These are phyloP conservation scores for Orussus abietinus DNA, from an alignment of 1,140 invertebrate genomes.

Conservation along the genomic window DNA sequence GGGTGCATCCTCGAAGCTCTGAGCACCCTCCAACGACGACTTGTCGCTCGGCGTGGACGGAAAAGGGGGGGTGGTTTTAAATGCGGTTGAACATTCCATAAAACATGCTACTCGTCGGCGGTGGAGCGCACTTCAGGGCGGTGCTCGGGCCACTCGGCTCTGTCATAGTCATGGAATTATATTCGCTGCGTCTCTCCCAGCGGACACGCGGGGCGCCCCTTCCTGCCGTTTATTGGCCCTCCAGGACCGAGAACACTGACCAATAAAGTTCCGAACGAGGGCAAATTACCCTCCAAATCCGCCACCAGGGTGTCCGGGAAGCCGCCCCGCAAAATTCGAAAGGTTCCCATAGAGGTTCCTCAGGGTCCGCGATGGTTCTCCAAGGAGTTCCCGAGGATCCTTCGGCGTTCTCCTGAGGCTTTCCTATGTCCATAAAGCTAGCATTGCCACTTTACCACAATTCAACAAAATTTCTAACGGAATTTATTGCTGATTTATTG, in stretches of 20 bases:
- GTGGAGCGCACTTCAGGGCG: slow-evolving; percentile 11
- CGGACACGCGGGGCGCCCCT: slow-evolving; percentile 3
- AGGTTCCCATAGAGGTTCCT: too few species aligned
- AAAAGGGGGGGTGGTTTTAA: slow-evolving; percentile 10
- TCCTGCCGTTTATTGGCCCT: slow-evolving; percentile 3
- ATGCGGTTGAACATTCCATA: slow-evolving; percentile 21
- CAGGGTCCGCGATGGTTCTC: too few species aligned
- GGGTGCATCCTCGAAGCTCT: slow-evolving; percentile 15
- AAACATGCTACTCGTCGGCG: slow-evolving; percentile 17
- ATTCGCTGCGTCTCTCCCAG: background rate
- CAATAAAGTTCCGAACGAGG: background rate
- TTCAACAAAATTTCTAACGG: too few species aligned
- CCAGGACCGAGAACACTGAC: too few species aligned
- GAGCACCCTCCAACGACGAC: slow-evolving; percentile 12
- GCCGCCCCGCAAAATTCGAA: too few species aligned
- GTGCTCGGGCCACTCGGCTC: slow-evolving; percentile 9
- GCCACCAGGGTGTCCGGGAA: too few species aligned
- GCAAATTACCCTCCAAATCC: too few species aligned
- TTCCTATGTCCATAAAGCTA: too few species aligned
- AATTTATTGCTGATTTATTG: too few species aligned
- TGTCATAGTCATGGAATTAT: slow-evolving; percentile 10
- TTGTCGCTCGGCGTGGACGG: slow-evolving; percentile 3
- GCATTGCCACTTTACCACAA: too few species aligned
- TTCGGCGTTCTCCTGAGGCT: too few species aligned
- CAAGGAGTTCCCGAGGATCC: too few species aligned